Conservation (phyloP, 1,140 invertebrate genomes). For the Microplitis mediator region DNA sequence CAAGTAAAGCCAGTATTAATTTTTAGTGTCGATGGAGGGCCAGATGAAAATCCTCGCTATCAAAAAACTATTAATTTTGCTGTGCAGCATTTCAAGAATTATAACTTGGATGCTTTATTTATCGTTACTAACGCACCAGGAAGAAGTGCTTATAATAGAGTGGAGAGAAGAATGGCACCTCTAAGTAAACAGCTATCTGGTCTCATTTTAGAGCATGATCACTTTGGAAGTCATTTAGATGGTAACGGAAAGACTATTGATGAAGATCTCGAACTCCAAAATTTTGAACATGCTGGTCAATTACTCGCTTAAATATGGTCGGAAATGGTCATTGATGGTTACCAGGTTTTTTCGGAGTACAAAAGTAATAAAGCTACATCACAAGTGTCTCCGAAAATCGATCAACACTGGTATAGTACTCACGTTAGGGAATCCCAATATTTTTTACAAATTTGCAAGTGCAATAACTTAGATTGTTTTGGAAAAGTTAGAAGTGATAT, state of each 20-base stretch:
- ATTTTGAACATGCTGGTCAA: conserved; percentile 38
- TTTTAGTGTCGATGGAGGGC: background rate
- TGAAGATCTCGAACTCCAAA: conserved; percentile 41
- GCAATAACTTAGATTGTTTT: too few relatives aligned
- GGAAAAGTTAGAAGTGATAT: too few relatives aligned
- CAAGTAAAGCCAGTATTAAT: background rate
- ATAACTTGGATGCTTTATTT: background rate
- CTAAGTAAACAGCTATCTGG: conserved; percentile 43
- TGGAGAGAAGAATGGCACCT: conserved; percentile 41
- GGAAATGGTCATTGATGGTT: too few relatives aligned
- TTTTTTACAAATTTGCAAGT: too few relatives aligned
- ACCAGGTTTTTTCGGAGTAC: too few relatives aligned
- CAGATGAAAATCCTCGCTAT: background rate
- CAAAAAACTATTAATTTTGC: background rate
- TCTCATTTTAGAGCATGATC: conserved; percentile 52
- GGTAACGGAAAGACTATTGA: conserved; percentile 48
- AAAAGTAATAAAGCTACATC: too few relatives aligned
- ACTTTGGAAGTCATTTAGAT: conserved; percentile 49
- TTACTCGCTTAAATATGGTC: too few relatives aligned
- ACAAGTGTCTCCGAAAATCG: too few relatives aligned
- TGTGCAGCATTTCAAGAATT: background rate
- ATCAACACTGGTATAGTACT: too few relatives aligned
- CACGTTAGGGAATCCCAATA: too few relatives aligned
- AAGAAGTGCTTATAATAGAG: conserved; percentile 38
- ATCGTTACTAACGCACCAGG: conserved; percentile 11